Conservation (phyloP, 2,797 vertebrate species). For the Pithecia hirsuta region DNA sequence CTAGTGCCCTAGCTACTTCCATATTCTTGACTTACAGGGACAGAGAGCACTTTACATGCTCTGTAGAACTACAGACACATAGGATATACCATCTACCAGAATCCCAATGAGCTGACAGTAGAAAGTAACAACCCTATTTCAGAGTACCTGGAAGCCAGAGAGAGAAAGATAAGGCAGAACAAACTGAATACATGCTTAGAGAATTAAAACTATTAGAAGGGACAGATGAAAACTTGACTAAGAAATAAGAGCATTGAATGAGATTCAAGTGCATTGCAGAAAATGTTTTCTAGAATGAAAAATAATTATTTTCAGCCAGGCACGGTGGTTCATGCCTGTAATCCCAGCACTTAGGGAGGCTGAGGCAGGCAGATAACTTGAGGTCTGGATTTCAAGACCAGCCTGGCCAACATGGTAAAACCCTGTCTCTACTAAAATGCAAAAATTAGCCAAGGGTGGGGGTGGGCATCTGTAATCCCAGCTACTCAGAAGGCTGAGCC, state of each 20-base stretch:
- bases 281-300: neutral
- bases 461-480: too few species aligned
- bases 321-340: too few species aligned
- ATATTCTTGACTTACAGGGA: neutral
- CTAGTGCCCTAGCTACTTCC: neutral
- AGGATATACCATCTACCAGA: neutral
- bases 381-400: too few species aligned
- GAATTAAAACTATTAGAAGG: neutral
- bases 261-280: neutral
- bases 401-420: too few species aligned
- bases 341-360: too few species aligned
- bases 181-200: neutral
- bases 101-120: neutral
- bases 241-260: neutral
- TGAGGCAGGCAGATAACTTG: too few species aligned
- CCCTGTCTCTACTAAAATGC: too few species aligned
- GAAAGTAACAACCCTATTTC: neutral
- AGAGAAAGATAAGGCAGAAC: neutral
- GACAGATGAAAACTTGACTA: neutral
- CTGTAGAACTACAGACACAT: neutral
- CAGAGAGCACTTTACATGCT: neutral
- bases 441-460: too few species aligned
- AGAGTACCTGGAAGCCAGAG: neutral
- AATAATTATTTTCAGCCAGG: neutral
- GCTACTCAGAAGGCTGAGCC: too few species aligned